A percentile compares a stretch with the other conserved stretches of the same genome.
These are phyloP conservation scores for Crioceris asparagi DNA, from an alignment of 2,888 invertebrate genomes.

Conservation along the genomic window DNA sequence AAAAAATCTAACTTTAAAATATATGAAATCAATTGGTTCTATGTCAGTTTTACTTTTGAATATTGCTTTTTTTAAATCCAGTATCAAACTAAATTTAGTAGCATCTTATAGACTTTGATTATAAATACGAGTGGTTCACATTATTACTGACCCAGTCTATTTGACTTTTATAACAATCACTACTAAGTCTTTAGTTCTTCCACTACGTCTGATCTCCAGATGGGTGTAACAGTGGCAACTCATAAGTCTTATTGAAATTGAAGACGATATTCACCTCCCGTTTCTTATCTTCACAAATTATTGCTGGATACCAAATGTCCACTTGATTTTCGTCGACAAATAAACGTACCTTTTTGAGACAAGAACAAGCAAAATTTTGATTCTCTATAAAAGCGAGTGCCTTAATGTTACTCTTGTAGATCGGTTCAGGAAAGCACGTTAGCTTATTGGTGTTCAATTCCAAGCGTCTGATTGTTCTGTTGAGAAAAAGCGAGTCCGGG, in stretches of 20 bases:
- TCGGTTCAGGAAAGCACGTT: slow-evolving; percentile 24
- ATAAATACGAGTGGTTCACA: too few relatives aligned
- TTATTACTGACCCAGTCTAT: too few relatives aligned
- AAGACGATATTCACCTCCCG: slow-evolving; percentile 23
- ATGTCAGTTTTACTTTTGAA: too few relatives aligned
- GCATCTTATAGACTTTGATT: too few relatives aligned
- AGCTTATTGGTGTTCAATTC: slow-evolving; percentile 26
- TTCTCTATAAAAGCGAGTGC: slow-evolving; percentile 26
- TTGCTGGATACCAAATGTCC: slow-evolving; percentile 23
- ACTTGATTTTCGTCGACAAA: slow-evolving; percentile 24
- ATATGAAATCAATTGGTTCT: too few relatives aligned
- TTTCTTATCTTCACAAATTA: slow-evolving; percentile 23
- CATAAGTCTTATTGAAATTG: slow-evolving; percentile 25
- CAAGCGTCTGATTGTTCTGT: slow-evolving; percentile 22
- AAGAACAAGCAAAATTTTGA: slow-evolving; percentile 26
- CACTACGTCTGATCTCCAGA: too few relatives aligned
- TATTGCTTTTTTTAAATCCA: too few relatives aligned
- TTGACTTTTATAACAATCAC: too few relatives aligned
- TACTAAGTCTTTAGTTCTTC: too few relatives aligned
- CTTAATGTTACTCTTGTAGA: slow-evolving; percentile 17
- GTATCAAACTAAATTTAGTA: too few relatives aligned
- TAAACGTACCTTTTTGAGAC: slow-evolving; percentile 25
- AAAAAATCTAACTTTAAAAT: too few relatives aligned
- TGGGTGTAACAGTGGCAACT: slow-evolving; percentile 19
- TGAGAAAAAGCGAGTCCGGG: slow-evolving; percentile 22